These are phyloP conservation scores for Drosophila sp. DNA, from an alignment of 1,140 invertebrate genomes.

Conservation along the genomic window DNA sequence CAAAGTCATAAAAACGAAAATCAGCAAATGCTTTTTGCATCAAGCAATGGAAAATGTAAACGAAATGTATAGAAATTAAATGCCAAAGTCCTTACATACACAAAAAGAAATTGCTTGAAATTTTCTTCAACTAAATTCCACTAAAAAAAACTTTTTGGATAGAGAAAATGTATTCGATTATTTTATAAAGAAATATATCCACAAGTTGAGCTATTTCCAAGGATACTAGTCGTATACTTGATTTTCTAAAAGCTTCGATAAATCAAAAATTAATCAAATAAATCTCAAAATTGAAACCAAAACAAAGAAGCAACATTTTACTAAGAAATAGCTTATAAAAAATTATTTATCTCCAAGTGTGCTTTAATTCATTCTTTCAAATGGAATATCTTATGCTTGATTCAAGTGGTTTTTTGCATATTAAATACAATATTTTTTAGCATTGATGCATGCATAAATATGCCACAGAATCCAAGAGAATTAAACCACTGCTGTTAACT, in stretches of 20 bases:
- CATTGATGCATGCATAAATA: neutral
- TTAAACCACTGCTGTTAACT: neutral
- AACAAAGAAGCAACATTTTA: no score
- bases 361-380: neutral
- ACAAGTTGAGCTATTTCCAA: no score
- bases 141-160: no score
- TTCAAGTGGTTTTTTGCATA: neutral
- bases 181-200: no score
- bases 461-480: neutral
- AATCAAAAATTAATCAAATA: no score
- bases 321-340: neutral
- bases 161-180: no score
- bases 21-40: conserved; percentile 37
- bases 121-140: neutral
- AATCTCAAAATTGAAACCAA: no score
- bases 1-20: conserved; percentile 46
- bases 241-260: neutral
- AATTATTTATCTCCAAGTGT: neutral
- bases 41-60: conserved; percentile 33
- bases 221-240: no score
- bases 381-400: neutral
- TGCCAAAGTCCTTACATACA: neutral
- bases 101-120: neutral
- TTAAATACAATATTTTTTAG: neutral
- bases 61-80: neutral